Conservation (phyloP, 1,140 invertebrate genomes). For the Phymastichus coffea region DNA sequence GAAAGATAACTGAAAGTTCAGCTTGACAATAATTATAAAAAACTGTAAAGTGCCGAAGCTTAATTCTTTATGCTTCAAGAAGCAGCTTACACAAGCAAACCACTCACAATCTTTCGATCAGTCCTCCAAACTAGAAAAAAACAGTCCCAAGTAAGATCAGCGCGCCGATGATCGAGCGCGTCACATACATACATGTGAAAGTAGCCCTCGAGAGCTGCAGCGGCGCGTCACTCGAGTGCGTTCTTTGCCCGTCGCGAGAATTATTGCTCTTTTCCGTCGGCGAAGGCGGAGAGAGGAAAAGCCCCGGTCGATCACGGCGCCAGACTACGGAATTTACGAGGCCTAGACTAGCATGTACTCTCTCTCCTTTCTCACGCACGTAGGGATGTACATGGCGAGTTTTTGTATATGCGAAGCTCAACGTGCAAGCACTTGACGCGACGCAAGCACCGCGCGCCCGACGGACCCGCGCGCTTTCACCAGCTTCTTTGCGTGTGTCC, state of each 20-base stretch:
- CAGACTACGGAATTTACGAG: conserved; percentile 34
- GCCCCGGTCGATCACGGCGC: conserved; percentile 23
- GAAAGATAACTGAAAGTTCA: too few species aligned
- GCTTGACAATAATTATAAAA: too few species aligned
- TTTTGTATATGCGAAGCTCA: conserved; percentile 33
- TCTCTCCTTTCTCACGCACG: conserved; percentile 20
- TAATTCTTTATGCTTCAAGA: too few species aligned
- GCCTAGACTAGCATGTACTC: too few species aligned
- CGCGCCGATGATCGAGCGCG: too few species aligned
- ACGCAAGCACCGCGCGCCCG: conserved; percentile 28
- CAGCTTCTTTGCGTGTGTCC: conserved; percentile 1
- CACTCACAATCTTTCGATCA: too few species aligned
- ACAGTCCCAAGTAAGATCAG: too few species aligned
- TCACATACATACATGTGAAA: too few species aligned
- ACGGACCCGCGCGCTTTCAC: conserved; percentile 13
- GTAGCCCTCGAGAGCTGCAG: too few species aligned
- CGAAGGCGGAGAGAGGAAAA: not conserved
- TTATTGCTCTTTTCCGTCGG: conserved; percentile 3
- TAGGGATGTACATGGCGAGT: not conserved
- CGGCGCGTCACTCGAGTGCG: not conserved
- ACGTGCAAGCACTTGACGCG: conserved; percentile 44
- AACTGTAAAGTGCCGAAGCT: too few species aligned
- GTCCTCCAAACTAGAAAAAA: too few species aligned
- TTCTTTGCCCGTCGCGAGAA: conserved; percentile 7
- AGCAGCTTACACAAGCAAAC: too few species aligned